Base-by-base conservation (phyloP, 2,113 vertebrate species). In the Lanius ludovicianus region DNA sequence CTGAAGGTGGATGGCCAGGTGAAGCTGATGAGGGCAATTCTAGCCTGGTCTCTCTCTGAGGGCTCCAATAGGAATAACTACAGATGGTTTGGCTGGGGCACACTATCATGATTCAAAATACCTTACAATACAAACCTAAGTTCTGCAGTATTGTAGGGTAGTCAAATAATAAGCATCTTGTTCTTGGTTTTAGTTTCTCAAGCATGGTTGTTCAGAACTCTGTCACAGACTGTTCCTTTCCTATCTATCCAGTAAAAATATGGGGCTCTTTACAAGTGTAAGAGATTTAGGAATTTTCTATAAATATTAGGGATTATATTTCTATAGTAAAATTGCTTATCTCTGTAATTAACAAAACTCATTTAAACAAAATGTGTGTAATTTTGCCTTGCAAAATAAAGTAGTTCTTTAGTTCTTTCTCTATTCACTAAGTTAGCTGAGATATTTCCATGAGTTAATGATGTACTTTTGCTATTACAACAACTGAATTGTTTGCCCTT, bases 381-480 rank as follows among this genome's bases (percentile, higher is more conserved):
- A 28, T 70, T 88, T 90, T 86, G 30, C 50, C 31, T 77, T 83
- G 55, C 35, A 94, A 95, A 94, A 81, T 35, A 52, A 80, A 94
- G 23, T 42, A 19, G 17, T 82, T 84, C 16, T 82, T 46, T 39
- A 47, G 17, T 37, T 84, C 68, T 84, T 87, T 73, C 47, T 91
- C 73, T 82, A 79, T 18, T 75, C 9, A 59, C 11, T 9, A 23
- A 75, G 67, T 88, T 86, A 60, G 33, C 24, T 41, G 39, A 65
- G 41, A 49, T 39, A 46, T 73, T 81, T 86, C 68, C 71, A 53
- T 49, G 59, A 81, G 95, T 86, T 96, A 96, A 96, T 94, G 68
- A 93, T 95, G 95, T 90, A 91, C 75, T 74, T 93, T 74, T 94
- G 55, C 56, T 67, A 23, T 77, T 89, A 77, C 30, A 88, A 47